Evolutionary conservation across 2,797 vertebrate species (phyloP).

Genomic region (Lacerta viridis): DNA sequence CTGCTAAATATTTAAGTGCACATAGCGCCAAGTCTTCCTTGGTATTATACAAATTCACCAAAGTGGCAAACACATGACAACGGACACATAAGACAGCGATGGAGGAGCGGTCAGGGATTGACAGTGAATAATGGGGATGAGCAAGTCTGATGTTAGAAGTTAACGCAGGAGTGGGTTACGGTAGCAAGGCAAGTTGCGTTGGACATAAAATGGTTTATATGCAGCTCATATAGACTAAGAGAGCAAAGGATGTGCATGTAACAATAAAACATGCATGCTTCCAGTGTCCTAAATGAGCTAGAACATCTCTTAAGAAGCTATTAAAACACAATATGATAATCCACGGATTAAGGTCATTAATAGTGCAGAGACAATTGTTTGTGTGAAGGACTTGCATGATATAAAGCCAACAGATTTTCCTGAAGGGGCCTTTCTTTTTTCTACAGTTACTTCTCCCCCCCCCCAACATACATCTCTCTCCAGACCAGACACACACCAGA

Average conservation of each 20-base stretch:
- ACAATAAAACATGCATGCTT: conserved; percentile 23
- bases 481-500: not conserved
- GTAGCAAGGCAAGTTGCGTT: not conserved
- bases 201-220: not conserved
- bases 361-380: conserved; percentile 46
- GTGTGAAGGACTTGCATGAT: conserved; percentile 11
- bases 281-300: conserved; percentile 41
- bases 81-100: not conserved
- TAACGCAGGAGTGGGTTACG: not conserved
- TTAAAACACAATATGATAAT: conserved; percentile 67
- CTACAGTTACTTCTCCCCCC: not conserved
- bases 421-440: not conserved
- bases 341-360: conserved; percentile 72
- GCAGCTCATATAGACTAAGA: not conserved
- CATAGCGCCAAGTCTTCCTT: not conserved
- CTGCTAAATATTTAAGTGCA: not conserved
- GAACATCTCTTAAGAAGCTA: conserved; percentile 64
- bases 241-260: not conserved
- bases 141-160: not conserved
- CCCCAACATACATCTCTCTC: not conserved
- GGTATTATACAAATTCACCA: not conserved
- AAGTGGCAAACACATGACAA: not conserved
- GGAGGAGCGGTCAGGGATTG: not conserved
- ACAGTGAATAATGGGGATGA: not conserved
- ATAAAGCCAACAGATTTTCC: not conserved